A percentile compares a stretch with the other conserved stretches of the same genome.
These are phyloP conservation scores for Myripristis jacobus DNA, from an alignment of 2,797 vertebrate species.

Conservation along the genomic window DNA sequence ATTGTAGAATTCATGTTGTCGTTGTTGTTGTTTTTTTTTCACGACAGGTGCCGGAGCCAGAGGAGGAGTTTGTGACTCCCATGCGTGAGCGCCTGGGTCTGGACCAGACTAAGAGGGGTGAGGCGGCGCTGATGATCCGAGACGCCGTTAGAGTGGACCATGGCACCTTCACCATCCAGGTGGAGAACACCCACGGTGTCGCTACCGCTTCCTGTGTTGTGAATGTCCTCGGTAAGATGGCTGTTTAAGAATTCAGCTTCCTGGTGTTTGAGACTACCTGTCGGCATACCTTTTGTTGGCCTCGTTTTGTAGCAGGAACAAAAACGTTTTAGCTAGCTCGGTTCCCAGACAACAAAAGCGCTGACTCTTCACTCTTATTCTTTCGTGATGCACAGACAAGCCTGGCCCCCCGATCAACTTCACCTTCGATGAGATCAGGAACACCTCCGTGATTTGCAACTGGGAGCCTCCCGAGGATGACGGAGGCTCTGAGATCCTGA, in stretches of 20 bases:
- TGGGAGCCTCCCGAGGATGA: conserved; percentile 97
- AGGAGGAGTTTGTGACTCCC: conserved; percentile 88
- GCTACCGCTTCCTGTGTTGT: conserved; percentile 92
- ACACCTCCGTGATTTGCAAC: conserved; percentile 91
- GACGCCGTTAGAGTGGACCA: conserved; percentile 92
- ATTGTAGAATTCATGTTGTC: not conserved
- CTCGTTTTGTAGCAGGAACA: too few species aligned
- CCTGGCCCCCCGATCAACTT: conserved; percentile 93
- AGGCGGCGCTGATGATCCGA: conserved; percentile 87
- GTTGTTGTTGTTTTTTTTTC: too few species aligned
- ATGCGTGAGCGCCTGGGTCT: conserved; percentile 90
- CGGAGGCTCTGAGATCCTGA: conserved; percentile 96
- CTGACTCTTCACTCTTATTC: not conserved
- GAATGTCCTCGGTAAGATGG: conserved; percentile 89
- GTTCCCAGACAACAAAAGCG: not conserved
- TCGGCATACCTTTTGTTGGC: not conserved
- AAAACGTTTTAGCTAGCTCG: not conserved
- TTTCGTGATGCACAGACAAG: conserved; percentile 82
- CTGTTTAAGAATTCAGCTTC: not conserved
- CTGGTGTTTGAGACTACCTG: not conserved
- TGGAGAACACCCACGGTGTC: conserved; percentile 92
- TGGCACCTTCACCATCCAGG: conserved; percentile 91
- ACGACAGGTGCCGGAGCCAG: conserved; percentile 86
- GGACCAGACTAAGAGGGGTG: conserved; percentile 89
- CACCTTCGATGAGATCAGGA: conserved; percentile 92